Conservation (phyloP, 2,113 vertebrate genomes). For the Barbus barbus region DNA sequence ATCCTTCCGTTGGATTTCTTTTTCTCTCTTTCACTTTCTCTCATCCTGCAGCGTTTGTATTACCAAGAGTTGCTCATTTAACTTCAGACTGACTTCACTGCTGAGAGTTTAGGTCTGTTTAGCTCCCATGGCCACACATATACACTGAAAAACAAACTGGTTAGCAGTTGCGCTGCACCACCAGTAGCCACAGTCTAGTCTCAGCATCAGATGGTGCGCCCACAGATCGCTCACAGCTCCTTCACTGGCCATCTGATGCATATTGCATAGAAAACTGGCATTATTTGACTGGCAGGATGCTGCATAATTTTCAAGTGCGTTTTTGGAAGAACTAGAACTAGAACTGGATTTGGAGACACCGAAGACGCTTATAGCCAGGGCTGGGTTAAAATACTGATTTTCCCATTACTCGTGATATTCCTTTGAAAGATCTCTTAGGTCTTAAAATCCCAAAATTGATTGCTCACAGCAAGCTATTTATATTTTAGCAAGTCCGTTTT, state of each 20-base stretch:
- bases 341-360: not conserved
- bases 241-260: slow-evolving; percentile 35
- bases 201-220: slow-evolving; percentile 16
- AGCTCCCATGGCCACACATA: slow-evolving; percentile 37
- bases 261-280: not conserved
- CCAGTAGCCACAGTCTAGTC: not conserved
- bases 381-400: not conserved
- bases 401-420: not conserved
- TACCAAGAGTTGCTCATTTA: slow-evolving; percentile 4
- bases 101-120: slow-evolving; percentile 23
- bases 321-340: not conserved
- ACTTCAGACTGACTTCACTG: slow-evolving; percentile 13
- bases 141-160: slow-evolving; percentile 9
- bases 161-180: not conserved
- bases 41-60: slow-evolving; percentile 14
- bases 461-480: not conserved
- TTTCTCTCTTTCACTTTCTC: slow-evolving; percentile 41
- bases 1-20: slow-evolving; percentile 38
- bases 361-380: not conserved
- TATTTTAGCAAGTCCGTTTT: not conserved
- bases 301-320: not conserved
- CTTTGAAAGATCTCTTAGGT: not conserved
- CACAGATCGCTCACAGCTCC: not conserved
- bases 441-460: not conserved
- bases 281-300: not conserved